These are phyloP conservation scores for Nannospalax galili DNA, from an alignment of 2,113 vertebrate genomes.

Conservation along the genomic window DNA sequence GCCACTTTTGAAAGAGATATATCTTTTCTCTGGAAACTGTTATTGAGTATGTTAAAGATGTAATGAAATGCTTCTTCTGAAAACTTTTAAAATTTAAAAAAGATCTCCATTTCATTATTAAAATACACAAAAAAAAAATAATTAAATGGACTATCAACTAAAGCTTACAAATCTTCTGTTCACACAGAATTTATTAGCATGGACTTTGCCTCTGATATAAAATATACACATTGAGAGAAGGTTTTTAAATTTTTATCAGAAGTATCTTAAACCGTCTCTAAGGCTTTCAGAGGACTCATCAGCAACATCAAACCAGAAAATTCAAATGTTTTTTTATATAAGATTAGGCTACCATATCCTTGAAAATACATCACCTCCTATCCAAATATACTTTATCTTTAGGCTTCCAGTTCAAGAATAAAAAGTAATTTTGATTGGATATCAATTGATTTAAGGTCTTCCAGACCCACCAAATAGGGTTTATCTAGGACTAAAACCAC, in stretches of 20 bases:
- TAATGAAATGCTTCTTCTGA: too few relatives aligned
- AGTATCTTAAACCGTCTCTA: conserved; percentile 59
- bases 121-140: too few relatives aligned
- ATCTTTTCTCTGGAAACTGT: too few relatives aligned
- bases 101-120: too few relatives aligned
- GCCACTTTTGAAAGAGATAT: too few relatives aligned
- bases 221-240: conserved; percentile 52
- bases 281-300: conserved; percentile 55
- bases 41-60: too few relatives aligned
- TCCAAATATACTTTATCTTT: conserved; percentile 62
- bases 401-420: conserved; percentile 41
- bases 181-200: conserved; percentile 50
- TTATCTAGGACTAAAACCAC: conserved; percentile 34
- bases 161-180: conserved; percentile 32
- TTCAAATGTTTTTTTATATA: conserved; percentile 57
- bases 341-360: conserved; percentile 15
- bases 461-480: conserved; percentile 32
- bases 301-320: conserved; percentile 41
- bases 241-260: conserved; percentile 59
- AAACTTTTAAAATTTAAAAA: too few relatives aligned
- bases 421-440: conserved; percentile 70
- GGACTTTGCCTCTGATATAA: conserved; percentile 17
- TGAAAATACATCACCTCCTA: conserved; percentile 44
- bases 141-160: conserved; percentile 39
- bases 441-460: conserved; percentile 70